Conservation (phyloP, 2,113 vertebrate species). For the Capreolus pygargus region DNA sequence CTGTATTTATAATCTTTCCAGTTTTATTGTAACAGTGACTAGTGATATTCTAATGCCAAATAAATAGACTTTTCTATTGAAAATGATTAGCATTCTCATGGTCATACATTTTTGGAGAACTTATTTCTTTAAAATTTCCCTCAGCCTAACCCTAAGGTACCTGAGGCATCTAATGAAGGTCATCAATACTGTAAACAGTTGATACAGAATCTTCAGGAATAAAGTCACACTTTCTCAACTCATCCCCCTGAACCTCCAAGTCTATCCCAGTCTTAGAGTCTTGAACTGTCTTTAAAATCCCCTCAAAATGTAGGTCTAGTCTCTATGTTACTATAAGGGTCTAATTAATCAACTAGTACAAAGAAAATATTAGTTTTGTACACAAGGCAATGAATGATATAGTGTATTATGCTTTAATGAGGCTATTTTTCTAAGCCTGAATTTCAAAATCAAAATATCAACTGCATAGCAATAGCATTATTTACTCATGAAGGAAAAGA, state of each 20-base stretch:
- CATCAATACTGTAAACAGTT: neutral
- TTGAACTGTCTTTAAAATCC: neutral
- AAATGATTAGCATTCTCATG: neutral
- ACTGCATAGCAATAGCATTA: neutral
- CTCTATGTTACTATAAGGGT: neutral
- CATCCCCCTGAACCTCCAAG: neutral
- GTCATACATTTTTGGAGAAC: neutral
- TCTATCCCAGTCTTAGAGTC: neutral
- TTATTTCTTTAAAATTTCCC: neutral
- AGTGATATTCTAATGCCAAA: neutral
- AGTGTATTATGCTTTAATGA: neutral
- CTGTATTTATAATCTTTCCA: neutral
- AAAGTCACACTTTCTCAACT: neutral
- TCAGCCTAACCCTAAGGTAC: neutral
- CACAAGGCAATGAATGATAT: neutral
- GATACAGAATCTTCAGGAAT: neutral
- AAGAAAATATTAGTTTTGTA: neutral
- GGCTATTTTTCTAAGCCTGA: neutral
- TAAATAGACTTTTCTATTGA: neutral
- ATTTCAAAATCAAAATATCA: conserved; percentile 16
- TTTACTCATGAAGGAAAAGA: neutral
- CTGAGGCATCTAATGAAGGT: neutral
- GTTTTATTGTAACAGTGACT: neutral
- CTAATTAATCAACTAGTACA: neutral
- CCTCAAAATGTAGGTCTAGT: neutral